phyloP scores from a whole-genome alignment of 2,113 vertebrate genomes.

The Lophura nycthemera region DNA sequence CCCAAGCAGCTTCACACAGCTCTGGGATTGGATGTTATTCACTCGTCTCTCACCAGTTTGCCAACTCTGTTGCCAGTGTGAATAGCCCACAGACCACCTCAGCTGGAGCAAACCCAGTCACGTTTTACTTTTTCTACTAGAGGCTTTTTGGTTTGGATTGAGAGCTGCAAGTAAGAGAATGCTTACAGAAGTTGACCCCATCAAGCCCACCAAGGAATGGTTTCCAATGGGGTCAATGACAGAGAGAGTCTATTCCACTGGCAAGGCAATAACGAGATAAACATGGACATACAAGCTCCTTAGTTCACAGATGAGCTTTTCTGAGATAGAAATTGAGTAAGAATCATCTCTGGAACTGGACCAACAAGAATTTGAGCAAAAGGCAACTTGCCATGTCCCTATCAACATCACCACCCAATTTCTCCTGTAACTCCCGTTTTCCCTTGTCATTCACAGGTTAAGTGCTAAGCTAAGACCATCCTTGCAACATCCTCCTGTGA shows the following conservation, averaged over 20 bases:
- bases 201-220: not conserved
- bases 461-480: not conserved
- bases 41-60: not conserved
- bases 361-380: not conserved
- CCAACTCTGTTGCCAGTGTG: not conserved
- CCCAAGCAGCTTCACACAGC: not conserved
- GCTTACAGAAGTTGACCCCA: not conserved
- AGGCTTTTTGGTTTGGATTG: not conserved
- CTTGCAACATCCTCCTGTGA: not conserved
- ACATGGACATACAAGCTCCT: fast-evolving
- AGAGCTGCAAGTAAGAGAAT: not conserved
- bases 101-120: not conserved
- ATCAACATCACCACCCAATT: not conserved
- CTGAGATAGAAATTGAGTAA: not conserved
- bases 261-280: not conserved
- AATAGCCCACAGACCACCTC: not conserved
- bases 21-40: not conserved
- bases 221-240: not conserved
- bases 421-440: not conserved
- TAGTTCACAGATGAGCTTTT: not conserved
- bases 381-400: not conserved
- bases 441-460: fast-evolving
- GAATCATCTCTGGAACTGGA: not conserved
- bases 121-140: not conserved
- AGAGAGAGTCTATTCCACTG: not conserved